Conservation (phyloP, 2,888 invertebrate genomes). For the Linnaemya vulpina region DNA sequence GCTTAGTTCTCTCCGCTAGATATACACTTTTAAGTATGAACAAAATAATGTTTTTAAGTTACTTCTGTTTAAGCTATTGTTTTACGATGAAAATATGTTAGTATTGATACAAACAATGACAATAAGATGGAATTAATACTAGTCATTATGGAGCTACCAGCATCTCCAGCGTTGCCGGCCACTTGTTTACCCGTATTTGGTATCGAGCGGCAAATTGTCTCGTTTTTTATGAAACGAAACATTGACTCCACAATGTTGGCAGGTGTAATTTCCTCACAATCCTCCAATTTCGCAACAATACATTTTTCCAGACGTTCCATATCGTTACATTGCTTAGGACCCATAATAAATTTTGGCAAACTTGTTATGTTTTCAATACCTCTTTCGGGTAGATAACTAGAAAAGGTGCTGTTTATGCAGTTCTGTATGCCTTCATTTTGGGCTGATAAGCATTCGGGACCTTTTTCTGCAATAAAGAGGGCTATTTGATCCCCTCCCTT, state of each 20-base stretch:
- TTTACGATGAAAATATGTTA: conserved; percentile 51
- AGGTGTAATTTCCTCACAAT: conserved; percentile 79
- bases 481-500: conserved; percentile 93
- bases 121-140: conserved; percentile 45
- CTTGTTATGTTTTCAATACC: conserved; percentile 82
- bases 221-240: conserved; percentile 81
- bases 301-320: conserved; percentile 78
- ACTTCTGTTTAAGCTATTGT: conserved; percentile 41
- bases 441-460: conserved; percentile 88
- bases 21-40: not conserved
- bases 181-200: conserved; percentile 59
- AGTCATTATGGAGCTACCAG: conserved; percentile 3
- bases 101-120: conserved; percentile 23
- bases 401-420: conserved; percentile 87
- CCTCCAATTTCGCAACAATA: conserved; percentile 78
- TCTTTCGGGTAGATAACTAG: conserved; percentile 83
- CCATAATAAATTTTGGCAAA: conserved; percentile 86
- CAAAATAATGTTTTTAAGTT: not conserved
- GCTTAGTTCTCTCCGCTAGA: not conserved
- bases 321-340: conserved; percentile 83
- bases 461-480: conserved; percentile 91
- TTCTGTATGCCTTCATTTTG: conserved; percentile 85
- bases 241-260: conserved; percentile 81
- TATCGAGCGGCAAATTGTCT: conserved; percentile 78
- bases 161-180: conserved; percentile 25